Percentiles rank a stretch among this genome's conserved stretches.
phyloP scores from a whole-genome alignment of 2,888 invertebrate genomes.

The Miltochrista miniata region DNA sequence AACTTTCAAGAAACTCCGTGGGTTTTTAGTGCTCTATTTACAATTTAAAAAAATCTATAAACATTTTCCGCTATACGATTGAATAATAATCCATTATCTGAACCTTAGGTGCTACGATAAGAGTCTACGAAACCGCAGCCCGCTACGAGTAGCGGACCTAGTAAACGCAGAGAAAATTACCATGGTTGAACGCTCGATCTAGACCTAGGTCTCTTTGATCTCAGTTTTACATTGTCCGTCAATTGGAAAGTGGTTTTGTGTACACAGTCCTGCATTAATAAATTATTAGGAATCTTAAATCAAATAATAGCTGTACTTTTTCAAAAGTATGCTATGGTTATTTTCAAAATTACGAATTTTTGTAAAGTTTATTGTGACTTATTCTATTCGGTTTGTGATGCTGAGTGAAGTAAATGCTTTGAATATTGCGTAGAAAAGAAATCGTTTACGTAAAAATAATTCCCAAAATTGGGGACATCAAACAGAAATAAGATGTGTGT shows the following conservation, averaged over 20 bases:
- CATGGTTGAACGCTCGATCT: constrained; percentile 1
- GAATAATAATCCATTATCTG: too few relatives aligned
- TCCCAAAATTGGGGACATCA: not conserved
- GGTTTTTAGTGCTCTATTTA: too few relatives aligned
- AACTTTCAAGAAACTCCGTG: too few relatives aligned
- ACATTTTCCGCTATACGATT: too few relatives aligned
- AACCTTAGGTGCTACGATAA: not conserved
- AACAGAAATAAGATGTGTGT: not conserved
- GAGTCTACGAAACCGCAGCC: not conserved
- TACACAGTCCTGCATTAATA: not conserved
- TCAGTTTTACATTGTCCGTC: constrained; percentile 1
- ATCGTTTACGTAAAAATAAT: too few relatives aligned
- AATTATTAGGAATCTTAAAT: too few relatives aligned
- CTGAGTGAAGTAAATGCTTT: not conserved
- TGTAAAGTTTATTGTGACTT: too few relatives aligned
- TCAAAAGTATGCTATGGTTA: too few relatives aligned
- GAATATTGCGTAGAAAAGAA: not conserved
- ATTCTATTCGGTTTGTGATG: too few relatives aligned
- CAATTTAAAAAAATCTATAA: too few relatives aligned
- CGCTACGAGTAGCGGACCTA: constrained; percentile 5
- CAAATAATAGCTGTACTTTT: too few relatives aligned
- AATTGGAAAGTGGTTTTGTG: not conserved
- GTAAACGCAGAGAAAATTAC: not conserved
- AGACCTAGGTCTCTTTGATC: not conserved
- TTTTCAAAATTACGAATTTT: too few relatives aligned